Evolutionary conservation across 2,113 vertebrate species (phyloP).

Genomic region (Takifugu bimaculatus): DNA sequence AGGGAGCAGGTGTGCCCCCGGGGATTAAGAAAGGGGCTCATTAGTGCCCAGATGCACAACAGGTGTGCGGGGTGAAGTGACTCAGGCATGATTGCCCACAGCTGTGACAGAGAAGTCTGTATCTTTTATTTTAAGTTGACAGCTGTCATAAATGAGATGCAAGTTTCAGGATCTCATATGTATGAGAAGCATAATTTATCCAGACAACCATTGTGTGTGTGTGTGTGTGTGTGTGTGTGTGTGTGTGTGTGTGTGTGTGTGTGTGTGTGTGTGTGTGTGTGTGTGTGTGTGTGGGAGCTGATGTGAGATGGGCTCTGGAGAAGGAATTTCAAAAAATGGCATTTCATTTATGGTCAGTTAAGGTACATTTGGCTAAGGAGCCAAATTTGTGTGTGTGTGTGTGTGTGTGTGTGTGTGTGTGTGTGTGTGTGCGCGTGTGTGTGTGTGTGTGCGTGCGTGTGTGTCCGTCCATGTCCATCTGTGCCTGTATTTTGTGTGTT

Average conservation of each 20-base stretch:
- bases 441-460: slow-evolving; percentile 1
- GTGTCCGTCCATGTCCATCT: background rate
- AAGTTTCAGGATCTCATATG: slow-evolving; percentile 9
- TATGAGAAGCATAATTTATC: slow-evolving; percentile 21
- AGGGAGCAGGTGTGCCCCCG: too few species aligned
- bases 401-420: slow-evolving; percentile 1
- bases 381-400: slow-evolving; percentile 2
- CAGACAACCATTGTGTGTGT: slow-evolving; percentile 9
- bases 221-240: slow-evolving; percentile 13
- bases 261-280: slow-evolving; percentile 6
- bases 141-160: slow-evolving; percentile 6
- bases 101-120: too few species aligned
- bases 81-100: too few species aligned
- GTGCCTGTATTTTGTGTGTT: slow-evolving; percentile 9
- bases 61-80: too few species aligned
- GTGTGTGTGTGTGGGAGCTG: background rate
- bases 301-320: slow-evolving; percentile 29
- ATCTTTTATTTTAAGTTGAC: background rate
- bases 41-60: too few species aligned
- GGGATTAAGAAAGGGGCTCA: too few species aligned
- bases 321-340: slow-evolving; percentile 50
- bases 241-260: slow-evolving; percentile 14
- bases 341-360: slow-evolving; percentile 54
- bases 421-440: background rate
- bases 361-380: slow-evolving; percentile 53